Evolutionary conservation across 2,888 invertebrate species (phyloP).

Genomic region (Cyclophora punctaria): DNA sequence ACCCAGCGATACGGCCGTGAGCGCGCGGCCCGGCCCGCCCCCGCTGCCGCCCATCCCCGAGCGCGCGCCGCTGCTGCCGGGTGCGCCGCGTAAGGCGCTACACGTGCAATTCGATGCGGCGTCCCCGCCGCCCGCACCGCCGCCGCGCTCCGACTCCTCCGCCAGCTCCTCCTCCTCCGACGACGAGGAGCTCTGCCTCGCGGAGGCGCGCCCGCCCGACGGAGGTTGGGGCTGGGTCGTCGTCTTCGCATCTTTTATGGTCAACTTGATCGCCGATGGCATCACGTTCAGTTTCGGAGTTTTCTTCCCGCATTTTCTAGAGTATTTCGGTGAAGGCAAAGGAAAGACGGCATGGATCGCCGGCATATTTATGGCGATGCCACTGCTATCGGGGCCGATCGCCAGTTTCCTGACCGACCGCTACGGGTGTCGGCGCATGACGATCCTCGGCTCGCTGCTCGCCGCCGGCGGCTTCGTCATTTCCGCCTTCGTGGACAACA

Average conservation of each 20-base stretch:
- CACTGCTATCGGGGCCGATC: slow-evolving; percentile 88
- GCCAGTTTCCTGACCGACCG: slow-evolving; percentile 88
- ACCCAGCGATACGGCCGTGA: slow-evolving; percentile 53
- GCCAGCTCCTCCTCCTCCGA: slow-evolving; percentile 75
- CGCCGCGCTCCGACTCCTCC: slow-evolving; percentile 57
- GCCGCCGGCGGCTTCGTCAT: slow-evolving; percentile 85
- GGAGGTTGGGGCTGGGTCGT: slow-evolving; percentile 97
- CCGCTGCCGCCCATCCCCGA: slow-evolving; percentile 55
- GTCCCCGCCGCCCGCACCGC: slow-evolving; percentile 54
- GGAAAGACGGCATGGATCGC: slow-evolving; percentile 94
- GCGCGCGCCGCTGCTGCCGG: slow-evolving; percentile 54
- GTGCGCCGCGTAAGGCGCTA: slow-evolving; percentile 42
- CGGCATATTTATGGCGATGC: slow-evolving; percentile 93
- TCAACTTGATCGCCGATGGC: slow-evolving; percentile 93
- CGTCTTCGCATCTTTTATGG: slow-evolving; percentile 90
- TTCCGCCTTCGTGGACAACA: slow-evolving; percentile 83
- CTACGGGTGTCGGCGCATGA: slow-evolving; percentile 86
- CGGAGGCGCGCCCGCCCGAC: slow-evolving; percentile 85
- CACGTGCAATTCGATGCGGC: slow-evolving; percentile 77
- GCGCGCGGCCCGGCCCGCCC: slow-evolving; percentile 36
- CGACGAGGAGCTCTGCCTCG: slow-evolving; percentile 77
- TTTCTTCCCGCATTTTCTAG: slow-evolving; percentile 88
- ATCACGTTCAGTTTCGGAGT: slow-evolving; percentile 95
- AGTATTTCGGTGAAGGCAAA: slow-evolving; percentile 88
- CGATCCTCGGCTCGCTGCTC: slow-evolving; percentile 84